A percentile compares a stretch with the other conserved stretches of the same genome.
Evolutionary conservation across 1,140 invertebrate species (phyloP).

Genomic region (Drosophila tsacasi): DNA sequence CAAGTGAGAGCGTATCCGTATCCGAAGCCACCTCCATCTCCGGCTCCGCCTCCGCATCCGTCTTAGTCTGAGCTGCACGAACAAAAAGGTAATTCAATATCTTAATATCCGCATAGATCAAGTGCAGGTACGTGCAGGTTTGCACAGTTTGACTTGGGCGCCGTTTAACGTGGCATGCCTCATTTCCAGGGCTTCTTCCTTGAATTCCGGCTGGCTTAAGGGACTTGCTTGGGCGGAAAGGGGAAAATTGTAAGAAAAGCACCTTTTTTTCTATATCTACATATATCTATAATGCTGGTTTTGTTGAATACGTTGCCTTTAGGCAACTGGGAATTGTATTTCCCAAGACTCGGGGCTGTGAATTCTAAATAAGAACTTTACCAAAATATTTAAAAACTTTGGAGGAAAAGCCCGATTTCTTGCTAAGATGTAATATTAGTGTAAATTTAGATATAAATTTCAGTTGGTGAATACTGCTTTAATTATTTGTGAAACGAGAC

Average conservation of each 20-base stretch:
- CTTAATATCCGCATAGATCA: slow-evolving; percentile 83
- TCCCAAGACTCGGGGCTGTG: neutral
- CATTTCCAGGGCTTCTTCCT: slow-evolving; percentile 64
- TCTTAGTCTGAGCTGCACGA: slow-evolving; percentile 67
- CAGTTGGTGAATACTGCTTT: neutral
- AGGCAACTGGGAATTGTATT: neutral
- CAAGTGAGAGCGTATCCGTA: slow-evolving; percentile 41
- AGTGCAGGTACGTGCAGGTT: slow-evolving; percentile 83
- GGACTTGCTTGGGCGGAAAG: neutral
- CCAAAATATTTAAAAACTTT: neutral
- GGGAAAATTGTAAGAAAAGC: slow-evolving; percentile 5
- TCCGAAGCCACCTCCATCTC: slow-evolving; percentile 2
- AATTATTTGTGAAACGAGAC: neutral
- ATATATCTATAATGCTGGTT: neutral
- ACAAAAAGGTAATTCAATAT: slow-evolving; percentile 83
- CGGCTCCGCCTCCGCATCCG: slow-evolving; percentile 5
- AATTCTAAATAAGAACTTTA: neutral
- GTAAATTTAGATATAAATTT: no score
- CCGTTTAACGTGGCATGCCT: slow-evolving; percentile 66
- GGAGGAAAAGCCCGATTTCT: no score
- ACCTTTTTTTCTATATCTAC: slow-evolving; percentile 10
- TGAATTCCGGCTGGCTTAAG: slow-evolving; percentile 31
- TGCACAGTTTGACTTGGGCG: slow-evolving; percentile 79
- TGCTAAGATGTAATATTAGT: no score
- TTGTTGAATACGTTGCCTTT: slow-evolving; percentile 20